phyloP scores from a whole-genome alignment of 2,113 vertebrate species.

The Petrocephalus zakoni region DNA sequence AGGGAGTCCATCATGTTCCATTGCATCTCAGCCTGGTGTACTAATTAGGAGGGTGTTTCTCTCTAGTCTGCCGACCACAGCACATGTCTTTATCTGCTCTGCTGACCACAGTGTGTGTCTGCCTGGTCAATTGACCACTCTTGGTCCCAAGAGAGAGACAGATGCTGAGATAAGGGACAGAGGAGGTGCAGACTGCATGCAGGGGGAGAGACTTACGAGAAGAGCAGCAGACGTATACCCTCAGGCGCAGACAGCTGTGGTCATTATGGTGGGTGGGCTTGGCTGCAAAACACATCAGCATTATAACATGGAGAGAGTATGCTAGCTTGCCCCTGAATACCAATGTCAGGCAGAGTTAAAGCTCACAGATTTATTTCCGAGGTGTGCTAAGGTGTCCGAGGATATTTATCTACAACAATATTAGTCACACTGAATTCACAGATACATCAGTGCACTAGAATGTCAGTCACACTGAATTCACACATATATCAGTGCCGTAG shows the following conservation, averaged over 20 bases:
- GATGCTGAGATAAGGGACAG: background rate
- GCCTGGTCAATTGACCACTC: background rate
- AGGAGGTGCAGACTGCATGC: background rate
- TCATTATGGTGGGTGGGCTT: conserved; percentile 85
- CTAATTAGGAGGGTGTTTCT: background rate
- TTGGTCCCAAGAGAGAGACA: background rate
- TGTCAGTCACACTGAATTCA: background rate
- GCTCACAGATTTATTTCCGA: background rate
- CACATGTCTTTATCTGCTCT: background rate
- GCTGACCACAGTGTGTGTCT: background rate
- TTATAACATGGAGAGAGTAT: background rate
- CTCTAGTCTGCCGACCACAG: background rate
- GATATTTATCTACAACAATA: background rate
- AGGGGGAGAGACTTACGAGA: conserved; percentile 74
- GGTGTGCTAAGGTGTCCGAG: background rate
- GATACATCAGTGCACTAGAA: background rate
- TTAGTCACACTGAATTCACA: background rate
- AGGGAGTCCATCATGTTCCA: background rate
- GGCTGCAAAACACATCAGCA: conserved; percentile 55
- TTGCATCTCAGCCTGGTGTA: background rate
- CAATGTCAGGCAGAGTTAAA: background rate
- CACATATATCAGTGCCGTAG: background rate
- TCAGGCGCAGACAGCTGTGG: conserved; percentile 88
- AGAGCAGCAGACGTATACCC: conserved; percentile 89
- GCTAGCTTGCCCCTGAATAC: background rate